A percentile compares a stretch with the other conserved stretches of the same genome.
These are phyloP conservation scores for Chitala chitala DNA, from an alignment of 2,113 vertebrate species.

Conservation along the genomic window DNA sequence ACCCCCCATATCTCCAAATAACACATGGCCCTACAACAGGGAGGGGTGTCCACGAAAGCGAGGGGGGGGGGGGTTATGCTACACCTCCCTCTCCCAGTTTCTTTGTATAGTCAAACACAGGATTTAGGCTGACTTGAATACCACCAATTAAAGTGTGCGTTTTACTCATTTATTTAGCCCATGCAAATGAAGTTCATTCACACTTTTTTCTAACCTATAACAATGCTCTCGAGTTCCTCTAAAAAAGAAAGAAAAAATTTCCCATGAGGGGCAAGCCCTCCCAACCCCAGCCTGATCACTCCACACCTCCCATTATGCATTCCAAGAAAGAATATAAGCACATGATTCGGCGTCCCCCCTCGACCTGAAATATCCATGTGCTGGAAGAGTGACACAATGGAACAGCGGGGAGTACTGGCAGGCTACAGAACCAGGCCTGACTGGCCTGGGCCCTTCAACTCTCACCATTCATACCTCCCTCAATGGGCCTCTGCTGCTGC, in stretches of 20 bases:
- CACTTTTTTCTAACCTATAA: constrained; percentile 15
- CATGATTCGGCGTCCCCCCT: constrained; percentile 33
- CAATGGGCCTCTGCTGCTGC: constrained; percentile 47
- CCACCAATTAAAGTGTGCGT: constrained; percentile 27
- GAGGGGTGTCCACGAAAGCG: neutral
- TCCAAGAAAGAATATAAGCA: constrained; percentile 36
- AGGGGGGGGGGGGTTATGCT: neutral
- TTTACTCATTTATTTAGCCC: constrained; percentile 24
- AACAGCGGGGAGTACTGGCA: constrained; percentile 42
- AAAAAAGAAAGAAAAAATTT: constrained; percentile 21
- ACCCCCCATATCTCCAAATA: constrained; percentile 11
- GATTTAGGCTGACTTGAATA: constrained; percentile 27
- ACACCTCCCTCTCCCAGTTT: constrained; percentile 16
- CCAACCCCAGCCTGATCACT: neutral
- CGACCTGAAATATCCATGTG: constrained; percentile 26
- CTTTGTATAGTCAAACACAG: constrained; percentile 21
- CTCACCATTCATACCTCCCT: constrained; percentile 34
- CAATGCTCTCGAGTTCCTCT: constrained; percentile 26
- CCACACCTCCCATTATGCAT: constrained; percentile 29
- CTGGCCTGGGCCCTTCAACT: constrained; percentile 36
- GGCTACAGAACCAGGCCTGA: constrained; percentile 30
- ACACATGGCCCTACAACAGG: neutral
- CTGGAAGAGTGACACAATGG: constrained; percentile 45
- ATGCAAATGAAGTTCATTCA: constrained; percentile 29
- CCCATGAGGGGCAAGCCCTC: constrained; percentile 5